A percentile compares a stretch with the other conserved stretches of the same genome.
Evolutionary conservation across 2,797 vertebrate genomes (phyloP).

Genomic region (Spinus pinus): DNA sequence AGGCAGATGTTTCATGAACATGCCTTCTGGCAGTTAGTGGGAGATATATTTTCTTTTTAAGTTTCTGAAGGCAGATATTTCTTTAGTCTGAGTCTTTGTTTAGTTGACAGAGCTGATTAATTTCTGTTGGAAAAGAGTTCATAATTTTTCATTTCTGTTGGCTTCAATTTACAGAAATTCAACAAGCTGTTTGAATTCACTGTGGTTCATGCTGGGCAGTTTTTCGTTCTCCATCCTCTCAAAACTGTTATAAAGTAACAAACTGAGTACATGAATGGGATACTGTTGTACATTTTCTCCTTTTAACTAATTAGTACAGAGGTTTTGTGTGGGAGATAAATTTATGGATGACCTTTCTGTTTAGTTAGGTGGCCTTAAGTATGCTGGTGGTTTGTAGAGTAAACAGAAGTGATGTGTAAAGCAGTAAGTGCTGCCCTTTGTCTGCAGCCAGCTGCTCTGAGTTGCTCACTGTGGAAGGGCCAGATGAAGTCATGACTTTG

Average conservation of each 20-base stretch:
- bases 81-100: neutral
- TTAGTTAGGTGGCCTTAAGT: neutral
- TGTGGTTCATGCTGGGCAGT: neutral
- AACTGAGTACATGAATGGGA: neutral
- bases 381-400: neutral
- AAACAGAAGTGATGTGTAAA: neutral
- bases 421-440: neutral
- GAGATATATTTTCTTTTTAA: neutral
- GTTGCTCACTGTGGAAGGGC: neutral
- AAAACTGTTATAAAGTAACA: neutral
- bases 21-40: neutral
- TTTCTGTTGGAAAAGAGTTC: neutral
- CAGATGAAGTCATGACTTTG: neutral
- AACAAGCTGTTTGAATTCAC: neutral
- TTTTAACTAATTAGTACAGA: neutral
- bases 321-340: neutral
- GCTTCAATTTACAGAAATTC: neutral
- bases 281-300: neutral
- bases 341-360: neutral
- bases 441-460: neutral
- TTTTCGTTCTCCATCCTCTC: neutral
- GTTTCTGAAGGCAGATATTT: neutral
- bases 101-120: neutral
- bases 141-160: conserved; percentile 1
- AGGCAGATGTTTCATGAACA: neutral